Base-by-base conservation (phyloP, 2,113 vertebrate species). In the Bubo bubo region DNA sequence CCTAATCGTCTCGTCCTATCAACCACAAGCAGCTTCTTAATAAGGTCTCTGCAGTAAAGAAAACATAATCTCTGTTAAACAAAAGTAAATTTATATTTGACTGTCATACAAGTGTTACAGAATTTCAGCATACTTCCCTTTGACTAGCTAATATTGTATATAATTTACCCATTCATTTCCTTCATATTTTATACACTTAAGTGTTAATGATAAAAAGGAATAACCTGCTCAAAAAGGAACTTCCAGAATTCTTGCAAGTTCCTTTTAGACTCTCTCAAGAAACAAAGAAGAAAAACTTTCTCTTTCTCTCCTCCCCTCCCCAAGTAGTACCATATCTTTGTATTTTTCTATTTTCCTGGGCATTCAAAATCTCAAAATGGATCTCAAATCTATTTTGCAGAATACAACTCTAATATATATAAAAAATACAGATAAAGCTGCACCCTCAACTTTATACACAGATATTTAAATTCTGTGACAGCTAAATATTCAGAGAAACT, bases 11-110 rank as follows among this genome's bases (percentile, higher is more conserved):
- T 98, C 45, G 99, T 99, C 89, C 99, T 98, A 96, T 99, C 99
- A 63, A 99, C 99, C 66, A 99, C 99, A 30, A 99, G 99, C 55
- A 99, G 98, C 55, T 99, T 99, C 98, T 98, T 99, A 96, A 99
- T 99, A 97, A 99, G 98, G 96, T 99, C 99, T 95, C 99, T 99
- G 90, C 56, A 77, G 62, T 34, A 96, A 86, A 90, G 50, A 68
- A 94, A 96, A 77, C 11, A 43, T 37, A 21, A 35, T 35, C 8
- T 77, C 8, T 80, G 41, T 56, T 59, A 56, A 43, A 39, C 7
- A 80, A 34, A 62, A 60, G 4, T 17, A 34, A 74, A 74, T 23
- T 72, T 73, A 34, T 53, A 86, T 64, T 56, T 52, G 39, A 70
- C 45, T 68, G 5, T 23, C 32, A 55, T 71, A 24, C 11, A 81